Conservation (phyloP, 2,113 vertebrate species). For the Boleophthalmus pectinirostris region DNA sequence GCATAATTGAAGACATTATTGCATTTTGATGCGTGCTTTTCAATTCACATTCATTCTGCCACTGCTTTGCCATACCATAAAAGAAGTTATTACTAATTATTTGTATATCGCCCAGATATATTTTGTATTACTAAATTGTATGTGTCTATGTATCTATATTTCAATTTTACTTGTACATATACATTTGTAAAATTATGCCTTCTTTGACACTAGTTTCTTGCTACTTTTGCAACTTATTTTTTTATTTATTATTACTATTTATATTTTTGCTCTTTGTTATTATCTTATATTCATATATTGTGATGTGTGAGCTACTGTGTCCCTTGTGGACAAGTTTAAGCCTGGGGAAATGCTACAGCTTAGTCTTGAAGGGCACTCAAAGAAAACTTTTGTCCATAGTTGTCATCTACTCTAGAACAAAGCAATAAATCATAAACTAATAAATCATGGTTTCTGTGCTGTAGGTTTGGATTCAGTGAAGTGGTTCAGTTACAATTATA, state of each 20-base stretch:
- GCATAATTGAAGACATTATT: slow-evolving; percentile 55
- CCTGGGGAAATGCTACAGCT: not conserved
- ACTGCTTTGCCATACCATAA: not conserved
- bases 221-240: no score
- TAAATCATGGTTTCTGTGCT: not conserved
- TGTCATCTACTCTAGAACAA: not conserved
- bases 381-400: not conserved
- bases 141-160: no score
- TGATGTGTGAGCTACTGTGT: no score
- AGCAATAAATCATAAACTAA: not conserved
- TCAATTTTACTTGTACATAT: no score
- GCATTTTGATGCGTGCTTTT: slow-evolving; percentile 43
- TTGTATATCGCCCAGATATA: no score
- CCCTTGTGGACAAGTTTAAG: not conserved
- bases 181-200: not conserved
- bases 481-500: not conserved
- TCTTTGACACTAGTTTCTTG: no score
- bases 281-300: no score
- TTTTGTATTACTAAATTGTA: no score
- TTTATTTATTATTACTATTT: no score
- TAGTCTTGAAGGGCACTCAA: not conserved
- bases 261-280: no score
- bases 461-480: not conserved
- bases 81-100: not conserved
- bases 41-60: slow-evolving; percentile 18